Evolutionary conservation across 2,888 invertebrate genomes (phyloP), one percentile per base, ranked within the genome.

Genomic region (Anodontia alba): DNA sequence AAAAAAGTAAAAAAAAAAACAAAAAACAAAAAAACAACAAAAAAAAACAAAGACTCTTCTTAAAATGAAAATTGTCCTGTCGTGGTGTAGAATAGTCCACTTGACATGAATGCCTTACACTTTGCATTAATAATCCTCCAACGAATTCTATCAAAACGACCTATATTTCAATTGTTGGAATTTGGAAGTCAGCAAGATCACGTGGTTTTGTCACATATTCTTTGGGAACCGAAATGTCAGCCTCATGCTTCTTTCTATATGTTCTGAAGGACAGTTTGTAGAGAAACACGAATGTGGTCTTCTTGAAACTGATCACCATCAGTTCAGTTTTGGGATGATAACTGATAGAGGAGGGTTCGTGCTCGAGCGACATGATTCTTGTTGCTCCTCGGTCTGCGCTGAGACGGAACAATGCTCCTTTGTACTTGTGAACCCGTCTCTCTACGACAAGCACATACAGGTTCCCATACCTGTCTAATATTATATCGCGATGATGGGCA

Each of bases 381-480:
- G 83, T 83, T 1, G 80, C 80, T 0, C 85, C 85, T 8, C 69
- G 66, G 26, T 74, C 46, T 15, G 66, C 38, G 23, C 78, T 75
- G 15, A 85, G 74, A 20, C 85, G 69, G 49, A 82, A 85, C n/a
- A 85, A 72, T 46, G 80, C 76, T 42, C 85, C 85, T 0, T 78
- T 71, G 7, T 78, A 76, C 38, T 83, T 78, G 46, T 78, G 73
- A 0, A 78, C 76, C 8, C 85, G 49, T 31, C 85, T 51, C 36
- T 85, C 85, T 8, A 81, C 42, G 8, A 82, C 82, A 0, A 85
- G 77, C 15, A 78, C 78, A 57, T 85, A 85, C 7, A 83, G 67
- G 51, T 85, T 81, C 3, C 83, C 83, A 36, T 80, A 85, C 38
- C 80, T 85, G 46, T 85, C 85, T 0, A 85, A 54, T 10, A 80